phyloP scores from a whole-genome alignment of 2,888 invertebrate genomes.

The Apotomis turbidana region DNA sequence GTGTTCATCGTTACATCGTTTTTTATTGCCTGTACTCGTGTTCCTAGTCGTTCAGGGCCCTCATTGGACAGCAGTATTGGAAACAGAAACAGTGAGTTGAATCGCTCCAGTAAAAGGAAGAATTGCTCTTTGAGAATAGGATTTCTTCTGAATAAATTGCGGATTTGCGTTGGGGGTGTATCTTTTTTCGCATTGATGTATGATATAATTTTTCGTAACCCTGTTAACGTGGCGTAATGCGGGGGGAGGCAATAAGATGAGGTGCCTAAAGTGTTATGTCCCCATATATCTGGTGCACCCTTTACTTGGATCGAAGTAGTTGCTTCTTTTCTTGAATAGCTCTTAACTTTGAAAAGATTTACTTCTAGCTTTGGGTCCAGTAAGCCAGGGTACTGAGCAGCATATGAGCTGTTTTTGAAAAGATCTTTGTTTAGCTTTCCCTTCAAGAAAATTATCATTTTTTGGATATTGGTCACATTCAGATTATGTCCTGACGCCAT shows the following conservation, averaged over 20 bases:
- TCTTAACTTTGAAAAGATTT: constrained; percentile 56
- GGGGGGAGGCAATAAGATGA: constrained; percentile 65
- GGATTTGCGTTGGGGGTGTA: constrained; percentile 46
- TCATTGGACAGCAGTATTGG: constrained; percentile 69
- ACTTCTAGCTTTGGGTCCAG: constrained; percentile 45
- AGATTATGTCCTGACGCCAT: constrained; percentile 42
- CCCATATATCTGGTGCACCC: constrained; percentile 63
- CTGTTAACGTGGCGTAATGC: constrained; percentile 66
- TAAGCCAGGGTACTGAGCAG: constrained; percentile 54
- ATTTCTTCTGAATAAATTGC: constrained; percentile 54
- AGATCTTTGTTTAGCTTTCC: constrained; percentile 55
- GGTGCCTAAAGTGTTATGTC: constrained; percentile 47
- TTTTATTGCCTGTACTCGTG: neutral
- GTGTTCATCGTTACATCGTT: neutral
- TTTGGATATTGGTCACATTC: constrained; percentile 60
- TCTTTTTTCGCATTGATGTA: constrained; percentile 45
- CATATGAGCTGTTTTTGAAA: constrained; percentile 53
- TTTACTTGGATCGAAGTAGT: constrained; percentile 45
- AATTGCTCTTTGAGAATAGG: constrained; percentile 54
- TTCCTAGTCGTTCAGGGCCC: constrained; percentile 42
- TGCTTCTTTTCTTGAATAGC: constrained; percentile 62
- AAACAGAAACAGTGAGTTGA: constrained; percentile 65
- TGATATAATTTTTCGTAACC: constrained; percentile 62
- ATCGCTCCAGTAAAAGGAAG: constrained; percentile 58
- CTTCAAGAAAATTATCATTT: constrained; percentile 61